Evolutionary conservation across 2,888 invertebrate genomes (phyloP).

Genomic region (Aspidiotus rigidus): DNA sequence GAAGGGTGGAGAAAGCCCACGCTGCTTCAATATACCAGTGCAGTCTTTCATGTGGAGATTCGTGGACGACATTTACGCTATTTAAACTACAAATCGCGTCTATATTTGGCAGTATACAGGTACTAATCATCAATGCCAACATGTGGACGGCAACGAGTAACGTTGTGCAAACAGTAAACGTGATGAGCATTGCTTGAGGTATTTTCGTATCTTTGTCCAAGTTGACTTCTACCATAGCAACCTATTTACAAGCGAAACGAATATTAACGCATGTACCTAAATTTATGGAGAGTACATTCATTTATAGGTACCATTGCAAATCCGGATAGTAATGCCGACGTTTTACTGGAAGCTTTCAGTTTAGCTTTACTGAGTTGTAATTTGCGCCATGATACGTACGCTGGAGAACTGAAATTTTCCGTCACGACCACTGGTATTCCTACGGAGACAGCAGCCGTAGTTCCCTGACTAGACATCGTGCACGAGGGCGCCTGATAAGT

Average conservation of each 20-base stretch:
- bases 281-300: not conserved
- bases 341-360: constrained; percentile 94
- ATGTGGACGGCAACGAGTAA: constrained; percentile 94
- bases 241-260: constrained; percentile 47
- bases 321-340: constrained; percentile 90
- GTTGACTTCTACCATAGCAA: constrained; percentile 96
- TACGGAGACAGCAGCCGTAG: constrained; percentile 39
- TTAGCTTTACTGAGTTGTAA: constrained; percentile 92
- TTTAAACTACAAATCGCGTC: constrained; percentile 91
- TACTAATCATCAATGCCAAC: constrained; percentile 97
- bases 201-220: constrained; percentile 65
- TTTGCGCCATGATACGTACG: constrained; percentile 81
- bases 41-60: constrained; percentile 77
- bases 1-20: constrained; percentile 92
- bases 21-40: constrained; percentile 95
- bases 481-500: not conserved
- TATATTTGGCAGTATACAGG: constrained; percentile 96
- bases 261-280: not conserved
- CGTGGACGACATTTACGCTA: constrained; percentile 73
- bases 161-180: constrained; percentile 90
- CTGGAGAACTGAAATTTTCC: constrained; percentile 48
- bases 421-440: constrained; percentile 25
- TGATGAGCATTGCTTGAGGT: constrained; percentile 72
- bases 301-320: constrained; percentile 79
- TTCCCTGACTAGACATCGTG: constrained; percentile 25